These are phyloP conservation scores for Nymphicus hollandicus DNA, from an alignment of 2,113 vertebrate genomes.

Conservation along the genomic window DNA sequence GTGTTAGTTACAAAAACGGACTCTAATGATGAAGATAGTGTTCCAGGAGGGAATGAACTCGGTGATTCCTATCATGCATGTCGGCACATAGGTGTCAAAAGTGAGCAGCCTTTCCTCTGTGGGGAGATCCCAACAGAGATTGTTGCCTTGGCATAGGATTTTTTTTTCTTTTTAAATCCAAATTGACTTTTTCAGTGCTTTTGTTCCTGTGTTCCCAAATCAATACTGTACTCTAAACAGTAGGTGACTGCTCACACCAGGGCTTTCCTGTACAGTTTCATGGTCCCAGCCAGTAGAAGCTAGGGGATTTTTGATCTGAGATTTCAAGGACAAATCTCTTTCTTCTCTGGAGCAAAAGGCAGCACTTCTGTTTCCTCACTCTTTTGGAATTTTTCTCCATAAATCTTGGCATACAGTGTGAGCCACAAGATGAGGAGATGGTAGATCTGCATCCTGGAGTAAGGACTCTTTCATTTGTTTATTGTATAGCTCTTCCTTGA, in stretches of 20 bases:
- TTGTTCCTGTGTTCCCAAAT: not conserved
- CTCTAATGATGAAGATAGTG: not conserved
- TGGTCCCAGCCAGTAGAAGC: not conserved
- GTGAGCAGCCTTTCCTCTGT: not conserved
- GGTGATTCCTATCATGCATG: not conserved
- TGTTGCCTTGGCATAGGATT: not conserved
- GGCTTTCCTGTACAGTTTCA: not conserved
- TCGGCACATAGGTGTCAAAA: not conserved
- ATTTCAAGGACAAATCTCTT: not conserved
- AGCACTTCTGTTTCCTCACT: slow-evolving; percentile 1
- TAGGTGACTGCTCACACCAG: not conserved
- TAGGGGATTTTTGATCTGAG: not conserved
- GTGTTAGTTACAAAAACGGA: not conserved
- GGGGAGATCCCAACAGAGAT: not conserved
- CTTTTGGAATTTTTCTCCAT: slow-evolving; percentile 51
- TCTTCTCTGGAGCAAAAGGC: slow-evolving; percentile 16
- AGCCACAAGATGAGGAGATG: slow-evolving; percentile 20
- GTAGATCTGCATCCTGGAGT: not conserved
- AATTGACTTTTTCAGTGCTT: not conserved
- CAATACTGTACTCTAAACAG: not conserved
- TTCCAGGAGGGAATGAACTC: not conserved
- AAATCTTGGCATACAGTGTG: not conserved
- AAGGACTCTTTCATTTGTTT: not conserved
- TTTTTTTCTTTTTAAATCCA: not conserved
- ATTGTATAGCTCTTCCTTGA: not conserved